Evolutionary conservation across 1,140 invertebrate genomes (phyloP), one percentile per base, ranked within the genome.

Genomic region (Hyles vespertilio): DNA sequence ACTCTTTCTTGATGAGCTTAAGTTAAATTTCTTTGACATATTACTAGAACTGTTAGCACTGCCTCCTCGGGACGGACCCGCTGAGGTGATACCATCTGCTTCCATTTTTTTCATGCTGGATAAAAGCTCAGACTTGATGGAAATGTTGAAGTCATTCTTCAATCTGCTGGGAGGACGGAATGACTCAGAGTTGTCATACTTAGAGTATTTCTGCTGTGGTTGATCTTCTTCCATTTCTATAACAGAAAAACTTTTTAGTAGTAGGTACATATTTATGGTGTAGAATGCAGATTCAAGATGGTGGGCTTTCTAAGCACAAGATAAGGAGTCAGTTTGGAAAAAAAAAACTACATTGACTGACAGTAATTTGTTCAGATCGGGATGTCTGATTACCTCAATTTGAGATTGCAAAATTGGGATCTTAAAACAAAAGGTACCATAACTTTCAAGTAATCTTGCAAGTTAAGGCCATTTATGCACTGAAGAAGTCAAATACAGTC

Each of bases 81-180:
- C 72, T 3, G 77, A 75, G 22, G 61, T 61, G 6, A 36, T 33
- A 36, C 67, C 55, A 11, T 84, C 84, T 4, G 65, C 54, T 9
- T 84, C 82, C 63, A 69, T 66, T 56, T 76, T 83, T 51, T 81
- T 81, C 8, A 74, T 61, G 2, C 77, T 75, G 51, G 65, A 67
- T 10, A 83, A 56, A 3, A 88, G 56, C 67, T 89, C 87, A 0
- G 82, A 87, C 51, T 88, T 89, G 36, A 89, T 83, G 2, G 88
- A 89, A 47, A 83, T 81, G 51, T 88, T 89, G 56, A 89, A 89
- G n/a, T 89, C 88, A 57, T 73, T 74, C 62, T 87, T 88, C 2
- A 89, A 59, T 32, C 82, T 74, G 51, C 85, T 86, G 0, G 77
- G 76, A 5, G 81, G 80, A 54, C 81, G 65, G 47, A 85, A 84